A percentile compares a stretch with the other conserved stretches of the same genome.
These are phyloP conservation scores for Lagorchestes hirsutus DNA, from an alignment of 2,797 vertebrate species.

Conservation along the genomic window DNA sequence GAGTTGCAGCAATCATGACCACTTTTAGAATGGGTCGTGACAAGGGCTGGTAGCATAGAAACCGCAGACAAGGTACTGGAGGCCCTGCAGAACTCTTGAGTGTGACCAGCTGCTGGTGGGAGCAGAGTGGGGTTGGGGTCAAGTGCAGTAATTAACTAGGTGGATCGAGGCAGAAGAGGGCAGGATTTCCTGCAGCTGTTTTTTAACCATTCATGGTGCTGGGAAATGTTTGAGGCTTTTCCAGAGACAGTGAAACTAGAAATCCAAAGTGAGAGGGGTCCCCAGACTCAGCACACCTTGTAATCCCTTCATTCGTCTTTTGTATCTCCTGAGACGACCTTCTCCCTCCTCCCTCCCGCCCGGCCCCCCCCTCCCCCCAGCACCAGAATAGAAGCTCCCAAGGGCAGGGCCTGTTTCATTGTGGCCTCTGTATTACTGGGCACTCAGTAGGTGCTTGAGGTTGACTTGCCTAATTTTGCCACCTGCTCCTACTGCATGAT, in stretches of 20 bases:
- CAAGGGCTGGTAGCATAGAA: neutral
- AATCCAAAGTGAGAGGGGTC: neutral
- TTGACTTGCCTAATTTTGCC: conserved; percentile 36
- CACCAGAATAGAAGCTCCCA: neutral
- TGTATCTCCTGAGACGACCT: neutral
- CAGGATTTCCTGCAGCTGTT: neutral
- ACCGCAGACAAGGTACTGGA: neutral
- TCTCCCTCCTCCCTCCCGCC: neutral
- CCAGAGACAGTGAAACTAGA: neutral
- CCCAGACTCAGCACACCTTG: neutral
- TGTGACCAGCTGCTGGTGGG: neutral
- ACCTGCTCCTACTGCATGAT: neutral
- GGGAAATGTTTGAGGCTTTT: conserved; percentile 46
- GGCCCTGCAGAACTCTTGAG: neutral
- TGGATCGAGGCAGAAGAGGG: neutral
- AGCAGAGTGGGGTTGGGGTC: neutral
- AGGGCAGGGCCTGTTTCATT: neutral
- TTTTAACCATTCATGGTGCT: conserved; percentile 19
- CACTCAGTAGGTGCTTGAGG: accelerated
- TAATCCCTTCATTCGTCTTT: neutral
- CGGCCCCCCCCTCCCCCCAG: accelerated
- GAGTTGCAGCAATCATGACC: neutral
- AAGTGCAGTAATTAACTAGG: neutral
- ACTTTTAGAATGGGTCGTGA: neutral
- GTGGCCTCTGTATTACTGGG: neutral